Evolutionary conservation across 2,113 vertebrate species (phyloP), one percentile per base, ranked within the genome.

Genomic region (Oceanodroma tethys): DNA sequence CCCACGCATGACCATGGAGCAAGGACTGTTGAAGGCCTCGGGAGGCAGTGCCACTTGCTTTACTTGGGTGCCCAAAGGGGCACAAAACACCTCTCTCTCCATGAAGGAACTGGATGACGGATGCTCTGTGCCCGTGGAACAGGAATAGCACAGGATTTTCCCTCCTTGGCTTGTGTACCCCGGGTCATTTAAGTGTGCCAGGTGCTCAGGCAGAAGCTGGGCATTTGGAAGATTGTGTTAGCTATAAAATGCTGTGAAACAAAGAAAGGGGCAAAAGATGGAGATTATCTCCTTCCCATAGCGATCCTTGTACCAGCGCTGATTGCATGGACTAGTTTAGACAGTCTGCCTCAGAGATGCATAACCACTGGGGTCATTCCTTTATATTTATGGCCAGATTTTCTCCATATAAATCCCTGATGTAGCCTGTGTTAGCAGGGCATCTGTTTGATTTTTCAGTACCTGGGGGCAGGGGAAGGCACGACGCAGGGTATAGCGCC

Each of bases 401-500:
- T 74, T 67, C 79, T 70, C 32, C 18, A 1, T 4, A 5, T 4
- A 36, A 56, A 68, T 45, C 38, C n/a, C 58, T 67, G 34, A 8
- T 2, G 19, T 3, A 43, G 43, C 56, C 65, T 30, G 23, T 36
- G 55, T 6, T 42, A 48, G 5, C 0, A 2, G 62, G 18, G 15
- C 9, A 8, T 6, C 43, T 53, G 2, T 19, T 7, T 40, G 62
- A 7, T 42, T 45, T 65, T 50, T 56, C 18, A 6, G 9, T 5
- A 13, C 30, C 53, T 67, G 66, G 29, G 38, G 40, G 18, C 29
- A 45, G 45, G 29, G 30, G 52, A 48, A 56, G 68, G 40, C 27
- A 8, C 0, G 2, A 4, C 0, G 0, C 20, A 16, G 29, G 32
- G 45, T 18, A 7, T 0, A 19, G 45, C 1, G 3, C 48, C 59